Base-by-base conservation (phyloP, 2,888 invertebrate species). In the Corythucha ciliata region DNA sequence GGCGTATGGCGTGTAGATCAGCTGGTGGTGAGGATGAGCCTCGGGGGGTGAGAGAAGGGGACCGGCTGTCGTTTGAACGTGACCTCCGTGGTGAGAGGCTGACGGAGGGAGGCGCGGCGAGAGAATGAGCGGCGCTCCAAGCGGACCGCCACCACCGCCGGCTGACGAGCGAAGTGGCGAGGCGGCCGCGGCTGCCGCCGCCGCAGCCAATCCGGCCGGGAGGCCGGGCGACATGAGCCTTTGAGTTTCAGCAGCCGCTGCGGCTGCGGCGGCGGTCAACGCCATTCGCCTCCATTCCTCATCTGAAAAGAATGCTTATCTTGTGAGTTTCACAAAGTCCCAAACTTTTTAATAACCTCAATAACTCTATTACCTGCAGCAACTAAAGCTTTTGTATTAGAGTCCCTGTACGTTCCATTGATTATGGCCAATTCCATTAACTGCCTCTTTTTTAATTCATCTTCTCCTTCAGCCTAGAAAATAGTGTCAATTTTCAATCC, bases 361-460 rank as follows among this genome's bases (percentile, higher is more conserved):
- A 2, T 1, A 20, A 4, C 20, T 22, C 6, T 12, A 21, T 67
- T 75, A 86, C 87, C 87, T 80, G 86, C 81, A 62, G 81, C 81
- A 66, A 84, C 79, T 62, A 83, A 81, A 63, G 85, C 85, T 72
- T 90, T 91, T 63, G 85, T 77, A 69, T 88, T 90, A 55, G 91
- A 91, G 72, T 96, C 94, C 69, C 97, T 82, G 77, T 97, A 99
- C 50, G 98, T 99, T 69, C 98, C 98, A 70, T 99, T 99, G 69
- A 99, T 96, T 67, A 98, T 98, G 66, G 98, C 98, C 69, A 99
- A 77, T 73, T 99, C 98, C 97, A 99, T 98, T 65, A 99, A 78
- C 74, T 99, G 98, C 69, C 96, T 83, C 73, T 98, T 96, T 79
- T 99, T 98, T 68, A 99, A 75, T 71, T 98, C 98, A 73, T 99